phyloP scores from a whole-genome alignment of 2,797 vertebrate species.

The Acanthornis magna region DNA sequence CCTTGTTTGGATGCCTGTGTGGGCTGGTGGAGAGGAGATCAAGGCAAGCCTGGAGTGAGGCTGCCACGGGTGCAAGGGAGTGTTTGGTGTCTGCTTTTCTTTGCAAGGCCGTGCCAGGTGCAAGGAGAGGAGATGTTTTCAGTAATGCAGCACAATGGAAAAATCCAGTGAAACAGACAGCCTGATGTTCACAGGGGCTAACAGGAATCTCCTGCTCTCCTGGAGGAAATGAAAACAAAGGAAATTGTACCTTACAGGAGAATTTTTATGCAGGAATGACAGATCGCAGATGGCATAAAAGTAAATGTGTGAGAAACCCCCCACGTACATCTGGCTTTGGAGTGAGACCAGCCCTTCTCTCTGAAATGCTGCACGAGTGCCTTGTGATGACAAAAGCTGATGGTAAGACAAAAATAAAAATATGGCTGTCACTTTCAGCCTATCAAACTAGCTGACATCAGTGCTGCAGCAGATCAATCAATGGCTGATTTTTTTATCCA shows the following conservation, averaged over 20 bases:
- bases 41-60: neutral
- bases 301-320: neutral
- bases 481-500: neutral
- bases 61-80: neutral
- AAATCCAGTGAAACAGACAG: neutral
- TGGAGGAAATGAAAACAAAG: neutral
- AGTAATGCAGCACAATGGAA: fast-evolving
- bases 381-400: neutral
- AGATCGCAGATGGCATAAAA: neutral
- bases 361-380: neutral
- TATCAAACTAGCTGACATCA: neutral
- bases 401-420: neutral
- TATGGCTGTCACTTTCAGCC: neutral
- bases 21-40: neutral
- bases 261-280: neutral
- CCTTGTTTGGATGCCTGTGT: neutral
- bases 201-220: neutral
- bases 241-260: neutral
- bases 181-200: neutral
- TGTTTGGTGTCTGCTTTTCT: neutral
- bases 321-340: neutral
- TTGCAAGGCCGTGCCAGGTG: neutral
- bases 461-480: neutral
- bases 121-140: neutral
- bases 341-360: neutral